Evolutionary conservation across 2,888 invertebrate genomes (phyloP).

Genomic region (Thelaira solivaga): DNA sequence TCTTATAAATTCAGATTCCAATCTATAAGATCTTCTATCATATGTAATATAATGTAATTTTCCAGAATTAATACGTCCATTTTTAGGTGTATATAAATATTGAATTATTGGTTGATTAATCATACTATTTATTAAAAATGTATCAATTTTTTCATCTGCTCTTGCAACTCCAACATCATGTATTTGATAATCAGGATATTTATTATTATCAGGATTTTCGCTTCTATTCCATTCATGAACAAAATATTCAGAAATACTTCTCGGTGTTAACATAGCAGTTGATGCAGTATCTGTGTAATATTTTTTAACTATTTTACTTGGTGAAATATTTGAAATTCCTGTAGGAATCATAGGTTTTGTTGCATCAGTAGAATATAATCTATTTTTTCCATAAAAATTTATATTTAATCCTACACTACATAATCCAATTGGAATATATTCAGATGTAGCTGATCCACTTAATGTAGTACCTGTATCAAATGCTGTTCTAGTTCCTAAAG

Average conservation of each 20-base stretch:
- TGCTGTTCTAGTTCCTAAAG: background rate
- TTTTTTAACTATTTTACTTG: background rate
- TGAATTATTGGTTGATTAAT: background rate
- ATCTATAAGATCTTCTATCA: background rate
- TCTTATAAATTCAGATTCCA: background rate
- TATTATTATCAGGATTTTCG: background rate
- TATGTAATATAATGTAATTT: background rate
- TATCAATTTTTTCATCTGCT: background rate
- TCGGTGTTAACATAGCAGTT: slow-evolving; percentile 4
- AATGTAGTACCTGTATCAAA: slow-evolving; percentile 16
- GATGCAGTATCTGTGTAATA: background rate
- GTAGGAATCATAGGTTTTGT: slow-evolving; percentile 6
- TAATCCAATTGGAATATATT: slow-evolving; percentile 25
- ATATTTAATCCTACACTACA: slow-evolving; percentile 4
- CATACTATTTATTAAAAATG: background rate
- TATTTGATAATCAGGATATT: slow-evolving; percentile 23
- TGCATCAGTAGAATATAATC: background rate
- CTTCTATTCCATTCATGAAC: slow-evolving; percentile 12
- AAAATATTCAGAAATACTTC: slow-evolving; percentile 19
- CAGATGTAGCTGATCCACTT: slow-evolving; percentile 16
- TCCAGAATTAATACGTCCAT: background rate
- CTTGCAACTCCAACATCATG: slow-evolving; percentile 5
- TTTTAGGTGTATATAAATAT: background rate
- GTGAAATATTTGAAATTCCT: background rate
- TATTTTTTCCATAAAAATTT: background rate